Evolutionary conservation across 2,113 vertebrate species (phyloP), one percentile per base, ranked within the genome.

Genomic region (Psittacara wagleri): DNA sequence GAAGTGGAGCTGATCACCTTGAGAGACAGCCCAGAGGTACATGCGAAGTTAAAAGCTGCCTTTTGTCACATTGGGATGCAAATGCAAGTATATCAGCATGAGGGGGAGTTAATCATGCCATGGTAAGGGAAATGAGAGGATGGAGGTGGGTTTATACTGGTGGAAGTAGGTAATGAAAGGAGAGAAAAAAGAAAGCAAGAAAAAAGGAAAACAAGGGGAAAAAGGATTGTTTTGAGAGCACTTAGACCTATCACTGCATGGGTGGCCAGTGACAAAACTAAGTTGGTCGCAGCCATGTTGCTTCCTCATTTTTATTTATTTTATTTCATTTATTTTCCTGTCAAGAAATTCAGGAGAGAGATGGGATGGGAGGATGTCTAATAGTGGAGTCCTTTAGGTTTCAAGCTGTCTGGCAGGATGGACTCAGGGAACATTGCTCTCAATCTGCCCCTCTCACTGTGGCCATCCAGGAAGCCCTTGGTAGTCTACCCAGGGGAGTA

Each of bases 301-400:
- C 88, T 90, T 88, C 82, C 62, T 76, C 29, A 57, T 57, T 57
- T n/a, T 90, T 94, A 59, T 59, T 59, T 59, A 57, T 64, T 84
- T 66, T 0, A 35, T 86, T 43, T 67, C 11, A 24, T 61, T 64
- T 54, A 13, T 11, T 61, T 73, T 70, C 35, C 63, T 37, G 59
- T 33, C 10, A 55, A 75, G 43, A 67, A 54, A 18, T 90, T 57
- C 41, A 35, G 67, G 22, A 1, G 3, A 49, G 28, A 25, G 14
- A 3, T 5, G 1, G 54, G 41, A 70, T 59, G 83, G 23, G 27
- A 67, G 13, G 15, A 4, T 77, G 29, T 55, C 27, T 61, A 51
- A 7, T 22, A 48, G 39, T 10, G 11, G 28, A 75, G 8, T 61
- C 62, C 23, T 78, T 61, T 17, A 69, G 20, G 12, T 80, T 80